A percentile compares a stretch with the other conserved stretches of the same genome.
phyloP scores from a whole-genome alignment of 2,797 vertebrate genomes.

The Periparus ater region DNA sequence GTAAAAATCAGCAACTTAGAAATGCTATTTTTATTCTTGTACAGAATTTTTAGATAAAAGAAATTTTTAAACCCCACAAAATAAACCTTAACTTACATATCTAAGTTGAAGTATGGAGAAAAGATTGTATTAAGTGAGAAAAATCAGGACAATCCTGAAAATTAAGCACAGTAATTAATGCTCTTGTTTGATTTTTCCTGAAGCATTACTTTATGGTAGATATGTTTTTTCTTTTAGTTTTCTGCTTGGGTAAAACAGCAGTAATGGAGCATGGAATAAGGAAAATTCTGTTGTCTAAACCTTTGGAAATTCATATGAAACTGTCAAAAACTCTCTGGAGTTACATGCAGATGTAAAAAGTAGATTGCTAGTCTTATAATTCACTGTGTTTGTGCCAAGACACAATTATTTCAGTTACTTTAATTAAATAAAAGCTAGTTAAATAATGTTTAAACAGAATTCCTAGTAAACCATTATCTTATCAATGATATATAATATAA shows the following conservation, averaged over 20 bases:
- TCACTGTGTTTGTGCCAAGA: neutral
- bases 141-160: neutral
- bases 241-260: neutral
- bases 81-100: neutral
- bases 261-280: neutral
- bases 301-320: neutral
- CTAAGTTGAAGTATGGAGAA: neutral
- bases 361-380: neutral
- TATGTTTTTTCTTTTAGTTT: neutral
- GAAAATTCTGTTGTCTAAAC: neutral
- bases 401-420: neutral
- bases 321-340: neutral
- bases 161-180: neutral
- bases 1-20: neutral
- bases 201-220: neutral
- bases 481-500: no score
- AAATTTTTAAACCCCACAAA: neutral
- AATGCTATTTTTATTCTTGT: neutral
- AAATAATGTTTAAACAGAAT: neutral
- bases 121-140: neutral
- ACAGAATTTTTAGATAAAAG: neutral
- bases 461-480: neutral
- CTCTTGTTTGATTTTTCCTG: neutral
- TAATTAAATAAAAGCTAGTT: neutral
- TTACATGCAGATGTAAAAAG: neutral